Evolutionary conservation across 2,888 invertebrate species (phyloP), one percentile per base, ranked within the genome.

Genomic region (Gasteruption jaculator): DNA sequence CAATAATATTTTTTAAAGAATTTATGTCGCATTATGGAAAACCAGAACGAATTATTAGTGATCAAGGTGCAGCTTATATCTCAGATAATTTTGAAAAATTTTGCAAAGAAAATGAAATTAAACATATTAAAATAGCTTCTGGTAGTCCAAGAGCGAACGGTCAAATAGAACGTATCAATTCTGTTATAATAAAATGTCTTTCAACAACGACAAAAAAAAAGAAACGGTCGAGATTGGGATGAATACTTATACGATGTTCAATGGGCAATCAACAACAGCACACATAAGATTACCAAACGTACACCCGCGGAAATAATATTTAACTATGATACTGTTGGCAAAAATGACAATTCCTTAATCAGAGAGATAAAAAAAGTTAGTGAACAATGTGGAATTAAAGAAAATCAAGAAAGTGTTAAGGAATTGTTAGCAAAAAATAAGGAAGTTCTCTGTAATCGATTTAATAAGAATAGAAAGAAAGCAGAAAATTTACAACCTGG

Each of bases 1-100:
- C 41, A 5, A 26, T 49, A 6, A 12, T 19, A 1, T 24, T 41
- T 22, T 14, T 49, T 16, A 25, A 12, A 15, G 48, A 48, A 18
- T 43, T 53, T 25, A 37, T 55, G 4, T 6, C 46, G 1, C 50
- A 51, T 45, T 60, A 57, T 43, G 59, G 58, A 2, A 49, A 49
- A 7, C 58, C 60, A 6, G 37, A 30, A 11, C 37, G 50, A 10
- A 46, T 62, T 1, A 45, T 61, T 8, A 48, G 50, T 4, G 57
- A 62, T 39, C 35, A 55, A 41, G 59, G 58, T n/a, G 50, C 57
- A 1, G 55, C 56, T 2, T 61, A 51, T 36, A 57, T 53, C 1
- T 52, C 58, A 0, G 49, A 50, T 4, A 15, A 14, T 7, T 22
- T 46, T 7, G 49, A 49, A 38, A 15, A 36, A 2, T 58, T 53